Percentiles rank a stretch among this genome's conserved stretches.
Evolutionary conservation across 2,888 invertebrate species (phyloP).

Genomic region (Diarsia dahlii): DNA sequence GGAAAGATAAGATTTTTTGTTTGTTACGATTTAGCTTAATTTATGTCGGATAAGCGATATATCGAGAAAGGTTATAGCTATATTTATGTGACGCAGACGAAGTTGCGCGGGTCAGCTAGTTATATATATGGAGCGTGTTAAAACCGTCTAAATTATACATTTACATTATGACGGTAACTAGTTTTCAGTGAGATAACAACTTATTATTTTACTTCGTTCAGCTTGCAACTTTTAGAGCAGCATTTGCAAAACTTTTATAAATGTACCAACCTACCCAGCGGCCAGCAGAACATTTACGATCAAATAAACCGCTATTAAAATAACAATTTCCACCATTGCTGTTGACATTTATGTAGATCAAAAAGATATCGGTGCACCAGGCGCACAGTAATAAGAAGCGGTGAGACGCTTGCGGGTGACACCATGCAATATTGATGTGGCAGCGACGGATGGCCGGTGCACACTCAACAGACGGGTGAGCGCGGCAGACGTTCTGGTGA

Average conservation of each 20-base stretch:
- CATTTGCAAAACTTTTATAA: too few species aligned
- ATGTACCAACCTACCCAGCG: too few species aligned
- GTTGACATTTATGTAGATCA: constrained; percentile 60
- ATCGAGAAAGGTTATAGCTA: too few species aligned
- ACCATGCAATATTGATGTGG: constrained; percentile 76
- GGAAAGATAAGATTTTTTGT: too few species aligned
- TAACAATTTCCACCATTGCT: constrained; percentile 37
- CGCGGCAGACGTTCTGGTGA: constrained; percentile 33
- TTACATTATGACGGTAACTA: not conserved
- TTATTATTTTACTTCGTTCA: not conserved
- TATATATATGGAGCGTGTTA: too few species aligned
- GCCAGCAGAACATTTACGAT: not conserved
- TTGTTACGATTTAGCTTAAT: too few species aligned
- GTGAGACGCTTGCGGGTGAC: constrained; percentile 64
- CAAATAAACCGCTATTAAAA: constrained; percentile 16
- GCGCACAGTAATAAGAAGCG: constrained; percentile 72
- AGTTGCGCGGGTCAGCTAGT: too few species aligned
- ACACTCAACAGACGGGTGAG: constrained; percentile 40
- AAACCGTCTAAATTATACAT: too few species aligned
- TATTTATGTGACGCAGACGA: too few species aligned
- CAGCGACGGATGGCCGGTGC: constrained; percentile 48
- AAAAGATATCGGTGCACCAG: constrained; percentile 69
- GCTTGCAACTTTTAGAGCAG: not conserved
- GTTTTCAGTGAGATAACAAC: not conserved
- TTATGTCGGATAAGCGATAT: too few species aligned